Evolutionary conservation across 30 jellyfish, hydroid and myxozoan genomes (phyloP), one percentile per base, ranked within the genome.

Genomic region (Phacellophora camtschatica): DNA sequence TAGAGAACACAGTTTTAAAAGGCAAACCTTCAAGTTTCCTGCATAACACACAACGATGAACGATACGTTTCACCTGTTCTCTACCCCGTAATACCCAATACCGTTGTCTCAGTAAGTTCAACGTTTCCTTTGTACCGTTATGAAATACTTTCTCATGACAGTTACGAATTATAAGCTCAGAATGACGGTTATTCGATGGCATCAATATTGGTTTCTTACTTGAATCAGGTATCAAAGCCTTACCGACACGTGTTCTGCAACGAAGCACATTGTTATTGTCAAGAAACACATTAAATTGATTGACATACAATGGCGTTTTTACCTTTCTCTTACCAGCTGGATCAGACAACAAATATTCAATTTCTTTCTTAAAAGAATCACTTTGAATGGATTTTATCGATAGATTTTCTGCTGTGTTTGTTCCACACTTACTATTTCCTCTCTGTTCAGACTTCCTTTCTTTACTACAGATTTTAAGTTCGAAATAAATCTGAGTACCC

Each of bases 1-100:
- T 82, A 3, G 51, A 51, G 19, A 35, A 24, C 9, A 31, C 4
- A 2, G 62, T 54, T n/a, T 20, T 33, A 50, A 35, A 48, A 0
- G 67, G 48, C 34, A 32, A 7, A 0, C 87, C 87, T 73, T 73
- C 79, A 2, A 51, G 12, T 43, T 63, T 54, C 35, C 4, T 74
- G 41, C 87, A 74, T 6, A 37, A 33, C 1, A 69, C 73, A 69
- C 83, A 69, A 18, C 36, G 41, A 35, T 77, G 16, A 8, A 69
- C 22, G 18, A 69, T 19, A 16, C 41, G 35, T 58, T 69, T 69
- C 10, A 69, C 83, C 37, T 23, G 27, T 42, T 69, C 73, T 3
- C 83, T 25, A 12, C 72, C 83, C 16, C 83, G 16, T 9, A 69
- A 36, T 24, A 69, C 41, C 83, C 83, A 69, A 41, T 29, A 67